A percentile compares a stretch with the other conserved stretches of the same genome.
phyloP scores from a whole-genome alignment of 2,888 invertebrate species.

The Elmis aenea region DNA sequence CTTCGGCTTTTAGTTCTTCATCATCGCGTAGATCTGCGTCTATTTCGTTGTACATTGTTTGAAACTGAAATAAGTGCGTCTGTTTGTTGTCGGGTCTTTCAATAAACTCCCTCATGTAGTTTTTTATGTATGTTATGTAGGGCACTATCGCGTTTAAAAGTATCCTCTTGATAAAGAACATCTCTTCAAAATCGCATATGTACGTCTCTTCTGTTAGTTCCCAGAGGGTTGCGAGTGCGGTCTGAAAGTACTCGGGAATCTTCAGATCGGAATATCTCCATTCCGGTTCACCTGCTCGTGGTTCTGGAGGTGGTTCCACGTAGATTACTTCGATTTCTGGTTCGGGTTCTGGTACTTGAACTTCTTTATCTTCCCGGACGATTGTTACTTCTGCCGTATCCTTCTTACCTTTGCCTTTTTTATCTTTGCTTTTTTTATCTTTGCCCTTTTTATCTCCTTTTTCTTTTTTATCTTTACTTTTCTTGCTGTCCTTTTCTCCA shows the following conservation, averaged over 20 bases:
- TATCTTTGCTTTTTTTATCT: conserved; percentile 13
- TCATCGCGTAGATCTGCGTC: conserved; percentile 55
- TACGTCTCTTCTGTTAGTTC: conserved; percentile 45
- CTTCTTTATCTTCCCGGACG: conserved; percentile 34
- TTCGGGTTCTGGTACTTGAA: conserved; percentile 35
- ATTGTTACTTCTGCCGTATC: conserved; percentile 21
- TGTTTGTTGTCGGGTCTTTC: conserved; percentile 56
- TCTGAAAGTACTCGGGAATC: conserved; percentile 32
- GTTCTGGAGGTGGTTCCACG: conserved; percentile 14
- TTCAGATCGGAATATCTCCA: conserved; percentile 43
- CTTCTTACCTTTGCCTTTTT: conserved; percentile 11
- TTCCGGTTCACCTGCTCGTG: conserved; percentile 36
- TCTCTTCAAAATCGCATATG: conserved; percentile 51
- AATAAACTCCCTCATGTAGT: conserved; percentile 53
- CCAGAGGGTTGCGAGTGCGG: conserved; percentile 45
- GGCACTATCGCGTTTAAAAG: conserved; percentile 54
- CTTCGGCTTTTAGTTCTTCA: conserved; percentile 56
- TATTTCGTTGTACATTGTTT: conserved; percentile 56
- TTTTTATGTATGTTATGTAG: conserved; percentile 52
- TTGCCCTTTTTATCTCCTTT: conserved; percentile 14
- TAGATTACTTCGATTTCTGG: conserved; percentile 20
- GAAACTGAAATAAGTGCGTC: conserved; percentile 53
- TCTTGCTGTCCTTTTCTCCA: conserved; percentile 22
- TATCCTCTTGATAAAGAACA: conserved; percentile 55
- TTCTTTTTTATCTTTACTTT: conserved; percentile 13